Percentiles rank a stretch among this genome's conserved stretches.
These are phyloP conservation scores for Rallus limicola DNA, from an alignment of 2,113 vertebrate genomes.

Conservation along the genomic window DNA sequence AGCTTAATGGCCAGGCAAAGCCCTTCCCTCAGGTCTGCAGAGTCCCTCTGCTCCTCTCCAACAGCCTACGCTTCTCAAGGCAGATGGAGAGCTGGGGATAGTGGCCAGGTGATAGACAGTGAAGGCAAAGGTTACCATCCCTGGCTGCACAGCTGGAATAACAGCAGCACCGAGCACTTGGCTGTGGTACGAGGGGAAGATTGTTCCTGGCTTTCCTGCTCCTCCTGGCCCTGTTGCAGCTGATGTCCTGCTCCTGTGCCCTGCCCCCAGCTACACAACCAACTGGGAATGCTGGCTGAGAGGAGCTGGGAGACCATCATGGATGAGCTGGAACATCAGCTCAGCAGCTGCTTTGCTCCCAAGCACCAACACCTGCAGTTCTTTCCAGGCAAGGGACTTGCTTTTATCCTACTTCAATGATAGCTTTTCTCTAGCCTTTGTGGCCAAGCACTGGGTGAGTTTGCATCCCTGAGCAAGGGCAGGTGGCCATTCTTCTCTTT, in stretches of 20 bases:
- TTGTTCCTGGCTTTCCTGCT: background rate
- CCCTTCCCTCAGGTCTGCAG: background rate
- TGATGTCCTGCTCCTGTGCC: background rate
- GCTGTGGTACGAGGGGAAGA: background rate
- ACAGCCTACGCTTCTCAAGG: background rate
- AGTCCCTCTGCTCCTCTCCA: background rate
- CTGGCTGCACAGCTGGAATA: background rate
- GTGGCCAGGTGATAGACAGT: background rate
- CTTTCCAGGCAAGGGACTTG: background rate
- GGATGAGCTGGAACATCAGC: background rate
- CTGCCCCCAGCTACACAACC: background rate
- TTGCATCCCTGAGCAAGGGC: background rate
- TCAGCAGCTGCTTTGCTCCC: background rate
- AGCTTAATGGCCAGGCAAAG: background rate
- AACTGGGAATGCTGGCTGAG: background rate
- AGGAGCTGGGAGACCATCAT: background rate
- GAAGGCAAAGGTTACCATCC: background rate
- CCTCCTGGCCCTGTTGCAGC: background rate
- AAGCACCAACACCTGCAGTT: background rate
- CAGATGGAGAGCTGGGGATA: background rate
- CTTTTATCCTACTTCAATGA: background rate
- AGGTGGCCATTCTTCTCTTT: background rate
- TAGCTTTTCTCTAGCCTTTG: background rate
- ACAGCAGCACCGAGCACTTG: background rate
- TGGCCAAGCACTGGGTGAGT: background rate